These are phyloP conservation scores for Polypedilum vanderplanki DNA, from an alignment of 1,140 invertebrate genomes.

Conservation along the genomic window DNA sequence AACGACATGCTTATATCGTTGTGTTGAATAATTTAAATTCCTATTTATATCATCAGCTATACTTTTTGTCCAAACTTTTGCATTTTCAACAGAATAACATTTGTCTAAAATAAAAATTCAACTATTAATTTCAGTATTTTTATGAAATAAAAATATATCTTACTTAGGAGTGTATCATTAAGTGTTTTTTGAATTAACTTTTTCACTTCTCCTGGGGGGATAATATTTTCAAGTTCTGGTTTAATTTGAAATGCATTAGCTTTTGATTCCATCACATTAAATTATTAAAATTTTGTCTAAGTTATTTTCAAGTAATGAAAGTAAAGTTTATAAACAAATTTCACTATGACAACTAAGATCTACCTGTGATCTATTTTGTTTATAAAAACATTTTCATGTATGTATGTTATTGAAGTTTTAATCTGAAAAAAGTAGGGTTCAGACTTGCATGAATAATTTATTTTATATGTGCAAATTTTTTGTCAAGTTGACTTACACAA, in stretches of 20 bases:
- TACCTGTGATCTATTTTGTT: neutral
- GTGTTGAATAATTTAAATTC: neutral
- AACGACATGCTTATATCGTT: neutral
- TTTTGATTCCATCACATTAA: constrained; percentile 2
- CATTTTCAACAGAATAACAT: neutral
- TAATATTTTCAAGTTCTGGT: constrained; percentile 8
- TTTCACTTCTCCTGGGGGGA: neutral
- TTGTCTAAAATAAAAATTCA: neutral
- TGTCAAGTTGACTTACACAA: too few species aligned
- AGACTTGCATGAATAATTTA: too few species aligned
- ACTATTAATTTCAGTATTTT: neutral
- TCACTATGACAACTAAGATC: constrained; percentile 9
- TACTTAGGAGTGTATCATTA: neutral
- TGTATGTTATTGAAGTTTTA: too few species aligned
- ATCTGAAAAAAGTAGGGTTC: too few species aligned
- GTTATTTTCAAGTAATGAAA: neutral
- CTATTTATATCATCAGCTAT: neutral
- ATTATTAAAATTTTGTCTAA: neutral
- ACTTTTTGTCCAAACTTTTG: neutral
- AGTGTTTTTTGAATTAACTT: neutral
- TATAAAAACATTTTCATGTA: too few species aligned
- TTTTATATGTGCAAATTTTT: too few species aligned
- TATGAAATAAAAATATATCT: neutral
- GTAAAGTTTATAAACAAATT: constrained; percentile 9
- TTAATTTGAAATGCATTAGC: constrained; percentile 8